Conservation (phyloP, 53 echinoderm and acorn worm genomes). For the Paelopatides confundens region DNA sequence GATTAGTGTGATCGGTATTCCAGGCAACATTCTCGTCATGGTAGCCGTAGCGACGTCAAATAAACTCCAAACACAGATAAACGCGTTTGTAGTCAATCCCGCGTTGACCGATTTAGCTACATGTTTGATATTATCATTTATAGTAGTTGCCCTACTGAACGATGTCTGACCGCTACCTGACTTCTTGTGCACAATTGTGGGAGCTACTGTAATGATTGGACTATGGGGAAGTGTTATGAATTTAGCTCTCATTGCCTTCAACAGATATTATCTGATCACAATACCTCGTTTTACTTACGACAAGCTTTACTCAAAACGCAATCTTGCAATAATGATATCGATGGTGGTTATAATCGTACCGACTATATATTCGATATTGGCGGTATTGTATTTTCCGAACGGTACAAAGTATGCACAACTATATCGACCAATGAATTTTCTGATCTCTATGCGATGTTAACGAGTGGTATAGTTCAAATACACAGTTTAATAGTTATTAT, state of each 20-base stretch:
- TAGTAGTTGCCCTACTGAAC: conserved; percentile 51
- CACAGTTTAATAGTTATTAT: conserved; percentile 60
- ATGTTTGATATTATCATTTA: conserved; percentile 52
- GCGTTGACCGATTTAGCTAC: conserved; percentile 67
- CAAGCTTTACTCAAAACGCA: conserved; percentile 43
- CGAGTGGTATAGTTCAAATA: conserved; percentile 45
- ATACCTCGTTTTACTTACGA: conserved; percentile 42
- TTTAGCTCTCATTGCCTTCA: conserved; percentile 67
- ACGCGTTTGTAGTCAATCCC: conserved; percentile 77
- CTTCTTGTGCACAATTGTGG: conserved; percentile 54
- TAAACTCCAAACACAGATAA: conserved; percentile 71
- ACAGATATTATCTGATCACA: conserved; percentile 63
- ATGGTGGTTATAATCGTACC: conserved; percentile 39
- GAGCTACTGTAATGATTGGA: conserved; percentile 44
- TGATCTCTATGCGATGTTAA: conserved; percentile 56
- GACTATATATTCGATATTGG: conserved; percentile 60
- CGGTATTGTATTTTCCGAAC: conserved; percentile 57
- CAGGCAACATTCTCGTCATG: conserved; percentile 71
- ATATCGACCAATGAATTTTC: conserved; percentile 56
- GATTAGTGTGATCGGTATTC: conserved; percentile 55
- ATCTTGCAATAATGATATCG: conserved; percentile 52
- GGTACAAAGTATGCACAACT: conserved; percentile 61
- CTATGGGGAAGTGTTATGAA: conserved; percentile 62
- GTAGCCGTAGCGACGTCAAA: conserved; percentile 55
- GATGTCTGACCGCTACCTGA: conserved; percentile 62